Evolutionary conservation across 1,140 invertebrate species (phyloP), one percentile per base, ranked within the genome.

Genomic region (Chironomus striatipennis): DNA sequence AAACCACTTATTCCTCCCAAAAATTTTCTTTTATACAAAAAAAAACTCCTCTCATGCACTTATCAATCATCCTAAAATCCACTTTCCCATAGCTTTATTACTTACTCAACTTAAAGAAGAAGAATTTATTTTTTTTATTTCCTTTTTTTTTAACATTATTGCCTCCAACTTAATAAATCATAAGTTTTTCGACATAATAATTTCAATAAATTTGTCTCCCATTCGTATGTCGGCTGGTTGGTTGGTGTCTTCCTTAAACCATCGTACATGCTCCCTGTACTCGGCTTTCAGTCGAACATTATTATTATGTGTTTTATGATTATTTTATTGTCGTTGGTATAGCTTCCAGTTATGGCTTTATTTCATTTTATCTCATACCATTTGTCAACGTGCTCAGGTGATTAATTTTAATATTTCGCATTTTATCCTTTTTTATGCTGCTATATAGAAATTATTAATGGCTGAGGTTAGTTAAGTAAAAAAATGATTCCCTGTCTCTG

Each of bases 301-400:
- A 57, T 57, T 47, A 47, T 47, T 12, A 57, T 57, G 12, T 57
- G 47, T 57, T 57, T 57, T 57, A 57, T 57, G 47, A 57, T 57
- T 57, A 57, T 57, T 57, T 57, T 57, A 57, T 57, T 57, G 47
- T 57, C 12, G 47, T n/a, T 57, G 47, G n/a, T 57, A n/a, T n/a
- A n/a, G 12, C 47, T 15, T n/a, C 47, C 47, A n/a, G 47, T 57
- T 57, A 57, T 57, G 43, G 47, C 47, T 57, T 57, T 57, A 57
- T 57, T 57, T 57, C 47, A 57, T 57, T 57, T 57, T 57, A 57
- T 57, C 47, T 57, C 47, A n/a, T n/a, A 57, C 47, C 47, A 57
- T 57, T 57, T 57, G 47, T 57, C 47, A 57, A 57, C 47, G 47
- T n/a, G 47, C 47, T 57, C 47, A 57, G 47, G 47, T 57, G 47